Percentiles rank a stretch among this genome's conserved stretches.
Conservation (phyloP, 2,113 vertebrate genomes). For the Furnarius figulus region DNA sequence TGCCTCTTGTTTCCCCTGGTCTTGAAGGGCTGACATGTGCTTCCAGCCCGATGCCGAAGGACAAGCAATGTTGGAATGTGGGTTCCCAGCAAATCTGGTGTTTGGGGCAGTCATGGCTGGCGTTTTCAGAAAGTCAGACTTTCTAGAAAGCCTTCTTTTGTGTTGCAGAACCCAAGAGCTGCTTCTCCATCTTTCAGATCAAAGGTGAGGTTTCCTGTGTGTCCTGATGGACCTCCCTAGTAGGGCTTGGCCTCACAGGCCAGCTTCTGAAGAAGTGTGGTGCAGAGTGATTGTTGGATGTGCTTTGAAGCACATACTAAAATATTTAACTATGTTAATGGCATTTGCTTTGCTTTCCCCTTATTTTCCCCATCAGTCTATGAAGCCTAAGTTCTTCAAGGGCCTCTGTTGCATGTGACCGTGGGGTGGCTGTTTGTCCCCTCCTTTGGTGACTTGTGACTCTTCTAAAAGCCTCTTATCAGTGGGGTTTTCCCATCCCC, state of each 20-base stretch:
- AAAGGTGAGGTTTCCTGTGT: not conserved
- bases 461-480: not conserved
- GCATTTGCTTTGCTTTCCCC: not conserved
- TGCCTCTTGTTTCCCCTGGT: not conserved
- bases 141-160: not conserved
- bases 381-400: not conserved
- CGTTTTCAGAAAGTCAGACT: not conserved
- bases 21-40: accelerated
- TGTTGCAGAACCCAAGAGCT: not conserved
- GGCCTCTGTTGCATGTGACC: not conserved
- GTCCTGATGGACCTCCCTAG: accelerated
- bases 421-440: not conserved
- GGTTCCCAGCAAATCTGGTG: not conserved
- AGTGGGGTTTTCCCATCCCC: not conserved
- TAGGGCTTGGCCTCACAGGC: not conserved
- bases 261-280: not conserved
- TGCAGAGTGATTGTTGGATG: not conserved
- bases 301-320: not conserved
- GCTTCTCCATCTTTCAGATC: not conserved
- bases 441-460: not conserved
- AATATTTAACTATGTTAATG: not conserved
- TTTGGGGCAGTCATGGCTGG: accelerated
- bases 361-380: not conserved
- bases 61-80: not conserved
- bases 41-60: not conserved